Conservation (phyloP, 1,140 invertebrate genomes). For the Hylyphantes graminicola region DNA sequence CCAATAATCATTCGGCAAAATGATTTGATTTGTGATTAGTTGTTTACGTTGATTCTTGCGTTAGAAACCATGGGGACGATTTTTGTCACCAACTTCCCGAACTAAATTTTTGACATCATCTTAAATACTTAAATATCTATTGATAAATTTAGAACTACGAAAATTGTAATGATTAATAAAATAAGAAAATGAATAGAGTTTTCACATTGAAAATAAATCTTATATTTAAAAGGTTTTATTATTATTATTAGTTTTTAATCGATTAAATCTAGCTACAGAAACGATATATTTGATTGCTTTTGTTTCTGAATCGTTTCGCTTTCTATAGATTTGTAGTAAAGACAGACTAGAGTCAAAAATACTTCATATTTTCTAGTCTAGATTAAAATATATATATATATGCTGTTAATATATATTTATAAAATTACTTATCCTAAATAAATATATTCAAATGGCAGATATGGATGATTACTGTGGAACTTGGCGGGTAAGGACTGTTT, state of each 20-base stretch:
- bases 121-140: neutral
- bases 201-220: neutral
- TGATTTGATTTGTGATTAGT: too few species aligned
- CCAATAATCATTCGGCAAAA: neutral
- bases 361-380: constrained; percentile 20
- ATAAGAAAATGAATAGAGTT: neutral
- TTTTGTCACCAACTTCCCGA: neutral
- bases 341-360: constrained; percentile 14
- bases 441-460: constrained; percentile 64
- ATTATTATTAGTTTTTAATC: neutral
- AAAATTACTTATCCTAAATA: neutral
- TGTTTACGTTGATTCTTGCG: constrained; percentile 3
- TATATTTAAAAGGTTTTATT: neutral
- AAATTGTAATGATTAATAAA: neutral
- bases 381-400: constrained; percentile 24
- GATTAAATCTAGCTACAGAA: neutral
- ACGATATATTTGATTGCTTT: neutral
- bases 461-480: constrained; percentile 66
- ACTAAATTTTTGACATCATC: neutral
- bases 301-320: constrained; percentile 27
- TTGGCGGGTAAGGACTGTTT: constrained; percentile 65
- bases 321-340: neutral
- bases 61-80: constrained; percentile 2
- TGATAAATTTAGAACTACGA: neutral
- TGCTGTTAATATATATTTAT: neutral